Evolutionary conservation across 2,888 invertebrate genomes (phyloP).

Genomic region (Athripsodes cinereus): DNA sequence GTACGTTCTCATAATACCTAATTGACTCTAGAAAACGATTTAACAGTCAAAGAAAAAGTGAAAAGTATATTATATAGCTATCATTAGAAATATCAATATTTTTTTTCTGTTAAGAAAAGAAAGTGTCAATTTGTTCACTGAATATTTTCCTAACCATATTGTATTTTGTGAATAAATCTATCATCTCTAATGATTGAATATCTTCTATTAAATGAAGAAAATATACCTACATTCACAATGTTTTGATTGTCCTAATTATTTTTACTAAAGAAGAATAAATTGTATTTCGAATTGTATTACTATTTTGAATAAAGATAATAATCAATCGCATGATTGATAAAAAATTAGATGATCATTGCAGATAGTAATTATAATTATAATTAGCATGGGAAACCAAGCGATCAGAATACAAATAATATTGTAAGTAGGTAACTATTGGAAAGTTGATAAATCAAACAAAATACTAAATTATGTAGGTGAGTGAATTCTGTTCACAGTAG

Average conservation of each 20-base stretch:
- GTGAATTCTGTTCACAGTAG: neutral
- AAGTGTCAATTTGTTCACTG: neutral
- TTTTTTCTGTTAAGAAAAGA: neutral
- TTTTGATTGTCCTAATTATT: no score
- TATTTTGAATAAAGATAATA: no score
- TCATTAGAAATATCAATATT: neutral
- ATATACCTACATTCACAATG: no score
- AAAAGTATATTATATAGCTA: no score
- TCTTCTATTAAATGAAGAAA: no score
- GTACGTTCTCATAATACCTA: no score
- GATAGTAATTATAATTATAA: no score
- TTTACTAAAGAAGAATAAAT: no score
- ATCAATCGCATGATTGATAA: neutral
- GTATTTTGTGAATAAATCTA: neutral
- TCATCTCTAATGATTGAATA: neutral
- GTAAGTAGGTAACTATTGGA: neutral
- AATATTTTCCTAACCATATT: no score
- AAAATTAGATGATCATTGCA: constrained; percentile 7
- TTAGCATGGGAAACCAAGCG: constrained; percentile 15
- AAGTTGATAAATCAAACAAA: neutral
- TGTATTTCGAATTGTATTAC: no score
- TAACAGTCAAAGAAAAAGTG: no score
- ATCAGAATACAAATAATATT: constrained; percentile 15
- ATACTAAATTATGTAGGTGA: neutral
- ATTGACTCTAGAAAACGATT: no score